phyloP scores from a whole-genome alignment of 1,140 invertebrate genomes.

The Scaptodrosophila lebanonensis region DNA sequence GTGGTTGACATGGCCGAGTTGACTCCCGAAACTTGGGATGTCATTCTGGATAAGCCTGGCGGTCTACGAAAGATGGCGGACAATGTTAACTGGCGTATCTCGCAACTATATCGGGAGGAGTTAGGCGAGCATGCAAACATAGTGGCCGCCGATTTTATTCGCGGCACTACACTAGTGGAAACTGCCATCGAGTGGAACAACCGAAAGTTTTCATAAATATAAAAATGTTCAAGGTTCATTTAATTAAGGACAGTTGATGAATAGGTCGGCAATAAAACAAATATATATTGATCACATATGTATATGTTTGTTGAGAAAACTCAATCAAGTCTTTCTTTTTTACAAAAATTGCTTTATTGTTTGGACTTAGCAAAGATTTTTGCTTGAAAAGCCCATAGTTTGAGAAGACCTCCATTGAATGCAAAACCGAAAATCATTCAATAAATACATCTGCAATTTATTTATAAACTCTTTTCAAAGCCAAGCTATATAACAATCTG shows the following conservation, averaged over 20 bases:
- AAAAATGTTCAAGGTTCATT: not conserved
- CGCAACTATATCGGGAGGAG: slow-evolving; percentile 79
- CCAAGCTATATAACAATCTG: too few relatives aligned
- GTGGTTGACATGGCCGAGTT: slow-evolving; percentile 83
- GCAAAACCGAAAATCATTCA: too few relatives aligned
- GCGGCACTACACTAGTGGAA: slow-evolving; percentile 80
- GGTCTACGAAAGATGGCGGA: slow-evolving; percentile 80
- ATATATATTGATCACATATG: too few relatives aligned
- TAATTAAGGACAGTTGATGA: not conserved
- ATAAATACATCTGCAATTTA: too few relatives aligned
- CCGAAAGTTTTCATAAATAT: slow-evolving; percentile 26
- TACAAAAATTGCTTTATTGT: too few relatives aligned
- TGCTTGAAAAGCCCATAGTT: too few relatives aligned
- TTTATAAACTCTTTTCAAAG: too few relatives aligned
- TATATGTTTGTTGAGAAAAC: too few relatives aligned
- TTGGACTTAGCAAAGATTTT: too few relatives aligned
- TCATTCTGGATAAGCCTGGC: slow-evolving; percentile 79
- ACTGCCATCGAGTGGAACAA: slow-evolving; percentile 80
- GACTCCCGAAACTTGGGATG: slow-evolving; percentile 79
- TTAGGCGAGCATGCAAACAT: slow-evolving; percentile 81
- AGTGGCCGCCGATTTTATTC: slow-evolving; percentile 81
- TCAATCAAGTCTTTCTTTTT: too few relatives aligned
- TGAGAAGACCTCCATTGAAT: too few relatives aligned
- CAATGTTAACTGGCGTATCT: slow-evolving; percentile 80
- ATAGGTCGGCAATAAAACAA: too few relatives aligned